Evolutionary conservation across 2,113 vertebrate species (phyloP).

Genomic region (Calyptomena viridis): DNA sequence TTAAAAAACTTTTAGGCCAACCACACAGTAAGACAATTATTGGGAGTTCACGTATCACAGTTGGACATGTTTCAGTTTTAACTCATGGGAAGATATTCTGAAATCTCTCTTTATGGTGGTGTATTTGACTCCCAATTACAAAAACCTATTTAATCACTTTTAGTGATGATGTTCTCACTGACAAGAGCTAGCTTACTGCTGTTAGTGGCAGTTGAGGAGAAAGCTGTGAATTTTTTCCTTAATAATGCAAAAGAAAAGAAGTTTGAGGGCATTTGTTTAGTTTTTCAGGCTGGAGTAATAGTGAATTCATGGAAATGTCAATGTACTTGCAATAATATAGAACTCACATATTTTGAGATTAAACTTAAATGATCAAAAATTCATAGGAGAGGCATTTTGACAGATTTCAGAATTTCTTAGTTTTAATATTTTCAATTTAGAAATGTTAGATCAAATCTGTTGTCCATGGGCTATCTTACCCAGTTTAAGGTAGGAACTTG

Average conservation of each 20-base stretch:
- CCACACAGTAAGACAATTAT: neutral
- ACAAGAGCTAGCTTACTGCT: neutral
- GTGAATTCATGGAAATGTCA: neutral
- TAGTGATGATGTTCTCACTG: neutral
- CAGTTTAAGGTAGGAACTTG: neutral
- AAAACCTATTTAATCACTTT: neutral
- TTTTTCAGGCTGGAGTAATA: neutral
- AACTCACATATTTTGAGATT: neutral
- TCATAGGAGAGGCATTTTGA: neutral
- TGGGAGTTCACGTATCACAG: conserved; percentile 16
- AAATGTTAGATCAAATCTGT: neutral
- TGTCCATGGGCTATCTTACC: neutral
- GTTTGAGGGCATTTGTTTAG: neutral
- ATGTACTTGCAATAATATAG: neutral
- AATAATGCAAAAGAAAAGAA: neutral
- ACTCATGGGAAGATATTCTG: neutral
- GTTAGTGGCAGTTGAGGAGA: neutral
- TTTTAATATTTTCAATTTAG: neutral
- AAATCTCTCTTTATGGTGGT: neutral
- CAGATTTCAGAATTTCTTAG: neutral
- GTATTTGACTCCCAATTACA: neutral
- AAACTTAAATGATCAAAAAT: neutral
- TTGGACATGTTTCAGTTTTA: neutral
- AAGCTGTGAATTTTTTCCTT: neutral
- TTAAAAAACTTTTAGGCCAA: conserved; percentile 1